Evolutionary conservation across 2,797 vertebrate genomes (phyloP).

Genomic region (Falco concolor): DNA sequence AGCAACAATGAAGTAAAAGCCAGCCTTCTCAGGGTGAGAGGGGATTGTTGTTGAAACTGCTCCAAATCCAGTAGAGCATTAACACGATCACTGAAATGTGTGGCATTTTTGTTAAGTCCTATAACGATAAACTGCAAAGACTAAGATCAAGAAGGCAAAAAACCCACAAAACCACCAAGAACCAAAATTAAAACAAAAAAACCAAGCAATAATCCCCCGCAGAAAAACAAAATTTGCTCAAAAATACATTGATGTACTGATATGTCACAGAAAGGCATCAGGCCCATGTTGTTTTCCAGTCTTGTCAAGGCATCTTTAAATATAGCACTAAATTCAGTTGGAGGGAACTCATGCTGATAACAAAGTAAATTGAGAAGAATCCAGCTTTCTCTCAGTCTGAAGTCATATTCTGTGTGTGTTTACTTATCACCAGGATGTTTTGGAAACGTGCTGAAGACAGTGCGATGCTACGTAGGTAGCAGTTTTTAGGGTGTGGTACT

Average conservation of each 20-base stretch:
- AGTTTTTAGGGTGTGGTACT: background rate
- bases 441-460: background rate
- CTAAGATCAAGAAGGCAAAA: background rate
- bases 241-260: background rate
- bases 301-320: background rate
- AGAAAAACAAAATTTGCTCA: background rate
- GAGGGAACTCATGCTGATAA: background rate
- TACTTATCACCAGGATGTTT: background rate
- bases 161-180: background rate
- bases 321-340: background rate
- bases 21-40: background rate
- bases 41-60: background rate
- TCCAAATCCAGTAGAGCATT: background rate
- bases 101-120: background rate
- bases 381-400: background rate
- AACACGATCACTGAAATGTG: background rate
- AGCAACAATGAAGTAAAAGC: background rate
- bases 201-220: background rate
- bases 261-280: background rate
- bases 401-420: background rate
- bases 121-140: rapidly evolving
- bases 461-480: background rate
- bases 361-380: background rate
- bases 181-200: background rate
- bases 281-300: background rate